Evolutionary conservation across 2,113 vertebrate species (phyloP), one percentile per base, ranked within the genome.

Genomic region (Geothlypis trichas): DNA sequence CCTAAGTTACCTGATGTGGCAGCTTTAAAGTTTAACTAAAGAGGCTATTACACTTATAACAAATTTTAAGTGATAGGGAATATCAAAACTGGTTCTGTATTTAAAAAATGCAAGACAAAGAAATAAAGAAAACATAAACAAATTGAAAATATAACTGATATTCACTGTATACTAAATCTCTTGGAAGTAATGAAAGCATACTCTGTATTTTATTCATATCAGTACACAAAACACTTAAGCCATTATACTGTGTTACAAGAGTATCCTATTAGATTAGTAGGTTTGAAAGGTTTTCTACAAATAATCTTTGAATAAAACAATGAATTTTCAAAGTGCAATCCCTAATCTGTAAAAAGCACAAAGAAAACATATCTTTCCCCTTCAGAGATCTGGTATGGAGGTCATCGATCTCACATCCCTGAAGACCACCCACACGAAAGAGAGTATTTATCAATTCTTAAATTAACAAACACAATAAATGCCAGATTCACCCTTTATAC

Each of bases 341-440:
- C 35, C 27, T 79, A 93, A 90, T 46, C 85, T 80, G 65, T 55
- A 90, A 91, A 93, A 89, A 89, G 31, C 42, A 96, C 75, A 96
- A 95, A 90, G 91, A 89, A 96, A 97, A 92, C 59, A 93, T 90
- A 90, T 67, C 69, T 79, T 19, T 67, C 27, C 33, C 74, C 84
- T 75, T 87, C 59, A 92, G 75, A 87, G 84, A 77, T 71, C 71
- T 93, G 80, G 62, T 52, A 30, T 5, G 35, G 65, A 94, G 95
- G 94, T 81, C 94, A 83, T 20, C 2, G 4, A 89, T 77, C 94
- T 39, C 57, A 26, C 59, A 42, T 92, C 92, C 93, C 96, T 75
- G 75, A 93, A 93, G 97, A 98, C 97, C 98, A 98, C 97, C 96
- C 97, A 97, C 23, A 8, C 9, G 3, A 91, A 89, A 23, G 28